These are phyloP conservation scores for Gadus macrocephalus DNA, from an alignment of 2,113 vertebrate species.

Conservation along the genomic window DNA sequence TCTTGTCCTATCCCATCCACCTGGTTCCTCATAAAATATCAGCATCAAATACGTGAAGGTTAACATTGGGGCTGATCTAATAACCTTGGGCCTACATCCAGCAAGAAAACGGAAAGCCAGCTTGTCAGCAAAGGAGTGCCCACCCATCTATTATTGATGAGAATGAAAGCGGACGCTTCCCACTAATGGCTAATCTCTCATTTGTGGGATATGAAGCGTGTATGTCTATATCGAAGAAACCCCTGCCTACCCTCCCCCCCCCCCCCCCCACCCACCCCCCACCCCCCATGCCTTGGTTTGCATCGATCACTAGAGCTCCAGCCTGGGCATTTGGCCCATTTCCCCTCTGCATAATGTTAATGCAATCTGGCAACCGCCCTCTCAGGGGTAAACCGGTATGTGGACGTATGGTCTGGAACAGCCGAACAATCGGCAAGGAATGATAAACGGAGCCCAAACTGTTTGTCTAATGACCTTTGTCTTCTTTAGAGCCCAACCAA, in stretches of 20 bases:
- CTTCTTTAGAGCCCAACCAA: too few relatives aligned
- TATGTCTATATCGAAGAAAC: neutral
- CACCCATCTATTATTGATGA: neutral
- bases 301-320: neutral
- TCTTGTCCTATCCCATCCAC: too few relatives aligned
- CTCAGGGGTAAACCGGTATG: too few relatives aligned
- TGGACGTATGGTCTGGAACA: too few relatives aligned
- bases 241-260: neutral
- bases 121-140: neutral
- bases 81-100: too few relatives aligned
- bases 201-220: neutral
- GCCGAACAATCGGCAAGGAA: too few relatives aligned
- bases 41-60: too few relatives aligned
- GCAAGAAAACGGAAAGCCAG: neutral
- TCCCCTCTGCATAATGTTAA: neutral
- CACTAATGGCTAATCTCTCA: neutral
- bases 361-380: too few relatives aligned
- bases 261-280: neutral
- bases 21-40: too few relatives aligned
- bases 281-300: neutral
- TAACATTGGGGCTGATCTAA: too few relatives aligned
- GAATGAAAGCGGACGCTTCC: neutral
- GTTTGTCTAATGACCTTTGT: too few relatives aligned
- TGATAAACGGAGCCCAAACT: too few relatives aligned
- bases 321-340: neutral